Evolutionary conservation across 64 coral and sea anemone species (phyloP), one percentile per base, ranked within the genome.

Genomic region (Actinia equina): DNA sequence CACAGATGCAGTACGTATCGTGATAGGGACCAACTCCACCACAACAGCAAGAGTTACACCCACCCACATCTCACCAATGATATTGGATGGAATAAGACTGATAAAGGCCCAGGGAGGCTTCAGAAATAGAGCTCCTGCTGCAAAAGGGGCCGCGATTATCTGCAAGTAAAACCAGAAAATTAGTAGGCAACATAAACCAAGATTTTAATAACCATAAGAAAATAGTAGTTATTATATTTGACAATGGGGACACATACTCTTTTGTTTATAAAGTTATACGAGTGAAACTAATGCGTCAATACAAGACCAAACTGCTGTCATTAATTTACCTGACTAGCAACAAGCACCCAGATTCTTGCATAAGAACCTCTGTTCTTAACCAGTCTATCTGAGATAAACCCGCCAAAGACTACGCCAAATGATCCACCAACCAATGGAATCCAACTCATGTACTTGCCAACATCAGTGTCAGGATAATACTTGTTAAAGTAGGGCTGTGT

Each of bases 401-500:
- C 97, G 6, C 97, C 97, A 20, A 99, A 87, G 17, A 95, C 88
- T 42, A 99, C 97, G 11, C 97, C 97, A 16, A 94, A 43, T 26
- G 93, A 93, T 9, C 97, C 97, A 17, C 90, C 88, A 0, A 99
- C 97, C 65, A 99, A 88, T 27, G 97, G 97, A 44, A 99, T 99
- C 97, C 97, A 99, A 27, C 93, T 95, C 97, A 99, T 99, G 71
- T 94, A 99, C 58, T 93, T 62, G 5, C 97, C 97, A 16, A 99
- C 93, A 88, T 99, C 94, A 18, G 93, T 93, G 45, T 95, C 83
- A 1, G 97, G 97, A 64, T 99, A 99, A 51, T 99, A 99, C 16
- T 99, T 99, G 81, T 99, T 95, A n/a, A 99, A 99, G 86, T 99
- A 99, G 6, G 97, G 97, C 77, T 99, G 97, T 54, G 97, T 95